A percentile compares a stretch with the other conserved stretches of the same genome.
phyloP scores from a whole-genome alignment of 2,797 vertebrate genomes.

The Pipistrellus nathusii region DNA sequence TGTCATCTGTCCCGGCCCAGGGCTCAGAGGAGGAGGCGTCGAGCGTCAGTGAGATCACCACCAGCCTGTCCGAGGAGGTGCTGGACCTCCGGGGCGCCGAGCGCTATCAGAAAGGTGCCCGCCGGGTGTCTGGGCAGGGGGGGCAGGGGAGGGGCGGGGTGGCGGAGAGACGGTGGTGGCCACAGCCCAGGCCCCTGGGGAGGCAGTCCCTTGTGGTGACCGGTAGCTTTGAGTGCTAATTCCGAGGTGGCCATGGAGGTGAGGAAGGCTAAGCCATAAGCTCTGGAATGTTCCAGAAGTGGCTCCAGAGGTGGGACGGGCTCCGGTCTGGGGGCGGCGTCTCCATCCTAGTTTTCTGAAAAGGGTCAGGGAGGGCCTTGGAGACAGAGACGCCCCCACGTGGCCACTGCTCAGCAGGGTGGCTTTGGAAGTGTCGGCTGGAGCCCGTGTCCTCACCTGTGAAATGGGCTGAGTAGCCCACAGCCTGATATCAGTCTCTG shows the following conservation, averaged over 20 bases:
- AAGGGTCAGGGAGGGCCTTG: fast-evolving
- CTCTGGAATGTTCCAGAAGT: not conserved
- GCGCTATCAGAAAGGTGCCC: conserved; percentile 81
- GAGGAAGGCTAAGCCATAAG: not conserved
- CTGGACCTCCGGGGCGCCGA: conserved; percentile 80
- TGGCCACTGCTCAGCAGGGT: not conserved
- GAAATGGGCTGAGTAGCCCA: not conserved
- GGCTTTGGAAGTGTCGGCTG: not conserved
- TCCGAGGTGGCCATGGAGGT: not conserved
- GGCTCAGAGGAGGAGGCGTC: conserved; percentile 88
- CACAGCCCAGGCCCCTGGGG: not conserved
- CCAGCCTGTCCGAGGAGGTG: conserved; percentile 90
- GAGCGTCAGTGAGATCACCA: conserved; percentile 92
- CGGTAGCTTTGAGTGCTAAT: not conserved
- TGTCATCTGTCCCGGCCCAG: conserved; percentile 63
- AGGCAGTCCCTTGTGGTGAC: not conserved
- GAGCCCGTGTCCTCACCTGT: not conserved
- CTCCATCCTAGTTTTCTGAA: not conserved
- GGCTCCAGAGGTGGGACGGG: not conserved
- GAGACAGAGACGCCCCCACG: not conserved
- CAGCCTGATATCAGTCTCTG: not conserved
- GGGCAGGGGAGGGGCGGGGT: not conserved
- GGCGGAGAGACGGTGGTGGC: not conserved
- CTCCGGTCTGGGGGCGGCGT: not conserved
- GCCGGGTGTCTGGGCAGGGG: not conserved